phyloP scores from a whole-genome alignment of 2,797 vertebrate genomes.

The Acropternis orthonyx region DNA sequence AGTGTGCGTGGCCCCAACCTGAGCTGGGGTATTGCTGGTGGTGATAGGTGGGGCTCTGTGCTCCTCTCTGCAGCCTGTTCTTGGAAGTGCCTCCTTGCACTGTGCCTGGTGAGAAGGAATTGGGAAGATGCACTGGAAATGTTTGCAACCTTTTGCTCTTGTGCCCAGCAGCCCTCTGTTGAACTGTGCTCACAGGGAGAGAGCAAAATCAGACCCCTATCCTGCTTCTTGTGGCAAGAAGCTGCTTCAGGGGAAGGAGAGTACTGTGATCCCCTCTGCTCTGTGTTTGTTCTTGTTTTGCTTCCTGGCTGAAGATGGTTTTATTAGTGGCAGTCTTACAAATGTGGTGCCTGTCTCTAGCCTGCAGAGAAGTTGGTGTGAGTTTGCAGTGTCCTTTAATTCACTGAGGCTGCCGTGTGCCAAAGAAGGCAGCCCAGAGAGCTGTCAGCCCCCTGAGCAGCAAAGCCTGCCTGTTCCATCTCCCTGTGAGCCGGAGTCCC shows the following conservation, averaged over 20 bases:
- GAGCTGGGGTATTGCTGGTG: background rate
- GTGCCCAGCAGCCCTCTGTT: background rate
- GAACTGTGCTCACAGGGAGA: background rate
- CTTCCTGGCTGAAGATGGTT: background rate
- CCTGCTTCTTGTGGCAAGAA: background rate
- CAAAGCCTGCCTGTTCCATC: background rate
- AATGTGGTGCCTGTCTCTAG: background rate
- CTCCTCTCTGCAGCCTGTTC: background rate
- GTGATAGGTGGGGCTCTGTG: background rate
- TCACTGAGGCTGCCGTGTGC: background rate
- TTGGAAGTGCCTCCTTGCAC: background rate
- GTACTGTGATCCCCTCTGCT: background rate
- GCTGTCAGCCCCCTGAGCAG: background rate
- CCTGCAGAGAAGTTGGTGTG: background rate
- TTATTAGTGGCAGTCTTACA: background rate
- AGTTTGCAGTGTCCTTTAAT: background rate
- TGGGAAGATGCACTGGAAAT: background rate
- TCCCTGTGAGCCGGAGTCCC: background rate
- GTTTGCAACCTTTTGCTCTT: background rate
- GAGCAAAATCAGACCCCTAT: background rate
- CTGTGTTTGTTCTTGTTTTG: background rate
- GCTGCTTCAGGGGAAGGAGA: background rate
- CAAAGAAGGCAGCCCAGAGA: background rate
- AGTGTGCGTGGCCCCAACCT: fast-evolving
- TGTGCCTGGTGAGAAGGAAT: background rate